Conservation (phyloP, 2,113 vertebrate genomes). For the Isurus oxyrinchus region DNA sequence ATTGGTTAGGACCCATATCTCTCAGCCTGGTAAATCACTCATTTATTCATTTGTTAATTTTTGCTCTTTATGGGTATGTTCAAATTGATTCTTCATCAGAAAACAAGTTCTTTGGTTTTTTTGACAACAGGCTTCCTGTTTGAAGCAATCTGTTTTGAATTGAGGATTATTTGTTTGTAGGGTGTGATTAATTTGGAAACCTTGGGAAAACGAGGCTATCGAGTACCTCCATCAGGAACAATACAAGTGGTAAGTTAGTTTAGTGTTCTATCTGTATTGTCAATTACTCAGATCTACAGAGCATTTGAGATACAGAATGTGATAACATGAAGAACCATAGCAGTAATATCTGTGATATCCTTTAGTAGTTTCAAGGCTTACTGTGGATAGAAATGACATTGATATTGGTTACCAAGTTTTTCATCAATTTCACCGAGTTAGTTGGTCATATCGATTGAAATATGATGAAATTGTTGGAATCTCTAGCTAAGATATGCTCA, state of each 20-base stretch:
- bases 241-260: conserved; percentile 94
- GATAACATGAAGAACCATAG: background rate
- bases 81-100: background rate
- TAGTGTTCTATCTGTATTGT: conserved; percentile 39
- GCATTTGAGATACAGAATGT: background rate
- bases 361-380: background rate
- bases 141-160: background rate
- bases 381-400: background rate
- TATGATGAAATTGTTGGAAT: background rate
- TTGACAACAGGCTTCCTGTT: background rate
- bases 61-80: conserved; percentile 32
- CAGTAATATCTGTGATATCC: background rate
- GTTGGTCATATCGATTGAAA: background rate
- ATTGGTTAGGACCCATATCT: conserved; percentile 35
- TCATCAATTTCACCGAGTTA: background rate
- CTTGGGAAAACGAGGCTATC: conserved; percentile 96
- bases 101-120: background rate
- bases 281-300: background rate
- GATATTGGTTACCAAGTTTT: background rate
- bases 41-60: conserved; percentile 31
- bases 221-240: conserved; percentile 99
- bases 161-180: conserved; percentile 54
- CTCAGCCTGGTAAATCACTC: conserved; percentile 35
- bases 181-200: conserved; percentile 97
- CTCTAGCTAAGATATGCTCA: background rate